phyloP scores from a whole-genome alignment of 35 echinoderm and acorn worm species.

The Ophioderma brevispina region DNA sequence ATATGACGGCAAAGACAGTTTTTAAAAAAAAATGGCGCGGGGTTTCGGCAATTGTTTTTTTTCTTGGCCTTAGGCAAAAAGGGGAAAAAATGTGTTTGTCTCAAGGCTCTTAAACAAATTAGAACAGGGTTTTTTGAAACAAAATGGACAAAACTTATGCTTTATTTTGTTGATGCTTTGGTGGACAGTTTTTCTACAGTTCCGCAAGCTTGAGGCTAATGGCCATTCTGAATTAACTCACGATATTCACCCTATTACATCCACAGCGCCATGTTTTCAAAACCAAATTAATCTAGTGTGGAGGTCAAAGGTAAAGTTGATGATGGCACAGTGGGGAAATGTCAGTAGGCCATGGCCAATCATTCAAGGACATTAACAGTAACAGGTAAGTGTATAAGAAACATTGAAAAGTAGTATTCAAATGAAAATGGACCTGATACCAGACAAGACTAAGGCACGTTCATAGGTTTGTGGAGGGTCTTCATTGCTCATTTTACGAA shows the following conservation, averaged over 20 bases:
- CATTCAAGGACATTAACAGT: constrained; percentile 16
- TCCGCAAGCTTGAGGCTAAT: neutral
- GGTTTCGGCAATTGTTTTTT: too few species aligned
- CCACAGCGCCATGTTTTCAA: neutral
- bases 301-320: neutral
- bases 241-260: neutral
- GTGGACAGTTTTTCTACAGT: neutral
- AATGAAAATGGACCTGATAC: too few species aligned
- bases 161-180: neutral
- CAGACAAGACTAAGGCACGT: too few species aligned
- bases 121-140: neutral
- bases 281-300: neutral
- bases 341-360: neutral
- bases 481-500: too few species aligned
- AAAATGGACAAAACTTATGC: neutral
- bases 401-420: too few species aligned
- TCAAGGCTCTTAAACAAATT: neutral
- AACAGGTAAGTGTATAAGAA: constrained; percentile 22
- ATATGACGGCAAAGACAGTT: too few species aligned
- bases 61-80: too few species aligned
- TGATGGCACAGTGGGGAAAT: neutral
- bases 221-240: too few species aligned
- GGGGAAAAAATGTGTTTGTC: too few species aligned
- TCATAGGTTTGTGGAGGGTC: too few species aligned
- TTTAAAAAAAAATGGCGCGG: too few species aligned